Evolutionary conservation across 2,888 invertebrate genomes (phyloP), one percentile per base, ranked within the genome.

Genomic region (Ophraella communa): DNA sequence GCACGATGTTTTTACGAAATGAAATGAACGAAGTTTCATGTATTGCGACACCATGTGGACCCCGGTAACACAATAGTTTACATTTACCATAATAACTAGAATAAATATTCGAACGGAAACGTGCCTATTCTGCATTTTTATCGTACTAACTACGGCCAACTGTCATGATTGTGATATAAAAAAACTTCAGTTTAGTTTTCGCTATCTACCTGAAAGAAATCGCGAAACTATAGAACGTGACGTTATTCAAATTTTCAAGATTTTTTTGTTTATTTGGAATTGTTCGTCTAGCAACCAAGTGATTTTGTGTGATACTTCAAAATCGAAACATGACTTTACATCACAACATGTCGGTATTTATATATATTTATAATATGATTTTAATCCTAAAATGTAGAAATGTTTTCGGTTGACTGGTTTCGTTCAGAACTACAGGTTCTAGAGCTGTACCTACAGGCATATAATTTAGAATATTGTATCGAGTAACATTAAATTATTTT

Each of bases 21-120:
- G 24, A 51, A 17, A 42, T 30, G 17, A 51, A 51, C 49, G 14
- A 27, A 51, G 21, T 49, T 10, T 11, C 10, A 33, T 39, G 14
- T 62, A 61, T 65, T 62, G 51, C 45, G 35, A 62, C 66, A 64
- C 64, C 27, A 64, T 63, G 49, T 60, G 60, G 63, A 59, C 52
- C 65, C 44, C 62, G 42, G 67, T 69, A 71, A 69, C 57, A 52
- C 64, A 68, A 73, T 73, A 71, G 65, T 66, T 68, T 66, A 63
- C 66, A 63, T 53, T 64, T 60, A 54, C 62, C 62, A 60, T 57
- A 54, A 59, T 59, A 24, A 58, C 61, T 66, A 66, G 56, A 59
- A 54, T 61, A 57, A 62, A 62, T 56, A 51, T 55, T 42, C 55
- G 51, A 68, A 68, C 64, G 44, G 68, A 69, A 71, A 73, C 67